phyloP scores from a whole-genome alignment of 2,113 vertebrate genomes.

The Balaenoptera acutorostrata region DNA sequence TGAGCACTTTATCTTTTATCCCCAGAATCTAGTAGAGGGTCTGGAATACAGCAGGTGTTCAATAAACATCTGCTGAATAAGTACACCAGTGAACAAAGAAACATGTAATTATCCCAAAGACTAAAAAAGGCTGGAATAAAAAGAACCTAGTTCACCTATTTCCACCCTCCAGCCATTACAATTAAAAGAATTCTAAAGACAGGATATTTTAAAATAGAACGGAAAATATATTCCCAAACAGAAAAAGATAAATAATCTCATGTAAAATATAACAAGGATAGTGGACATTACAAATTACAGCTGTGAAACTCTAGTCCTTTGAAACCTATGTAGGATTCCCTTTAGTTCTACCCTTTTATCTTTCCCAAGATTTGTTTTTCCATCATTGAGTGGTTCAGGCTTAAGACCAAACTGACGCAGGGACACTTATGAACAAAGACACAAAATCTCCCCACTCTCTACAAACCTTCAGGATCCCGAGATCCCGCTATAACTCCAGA shows the following conservation, averaged over 20 bases:
- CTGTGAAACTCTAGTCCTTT: not conserved
- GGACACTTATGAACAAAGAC: not conserved
- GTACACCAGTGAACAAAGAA: not conserved
- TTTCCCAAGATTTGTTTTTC: not conserved
- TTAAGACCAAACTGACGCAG: not conserved
- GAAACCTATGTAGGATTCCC: not conserved
- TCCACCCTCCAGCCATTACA: not conserved
- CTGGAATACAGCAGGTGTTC: not conserved
- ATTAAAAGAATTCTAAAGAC: slow-evolving; percentile 18
- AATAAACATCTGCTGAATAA: not conserved
- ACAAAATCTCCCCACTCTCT: not conserved
- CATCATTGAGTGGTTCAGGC: not conserved
- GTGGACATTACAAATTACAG: not conserved
- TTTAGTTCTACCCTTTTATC: not conserved
- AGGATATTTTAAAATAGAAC: slow-evolving; percentile 52
- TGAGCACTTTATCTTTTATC: not conserved
- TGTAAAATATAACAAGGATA: slow-evolving; percentile 15
- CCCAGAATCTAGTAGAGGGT: not conserved
- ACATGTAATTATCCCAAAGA: not conserved
- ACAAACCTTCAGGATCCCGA: not conserved
- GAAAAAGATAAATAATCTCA: slow-evolving; percentile 26
- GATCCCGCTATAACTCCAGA: not conserved
- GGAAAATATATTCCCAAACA: slow-evolving; percentile 24
- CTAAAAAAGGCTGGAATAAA: not conserved
- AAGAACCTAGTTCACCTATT: not conserved